Base-by-base conservation (phyloP, 2,113 vertebrate genomes). In the Pterocles orientalis region DNA sequence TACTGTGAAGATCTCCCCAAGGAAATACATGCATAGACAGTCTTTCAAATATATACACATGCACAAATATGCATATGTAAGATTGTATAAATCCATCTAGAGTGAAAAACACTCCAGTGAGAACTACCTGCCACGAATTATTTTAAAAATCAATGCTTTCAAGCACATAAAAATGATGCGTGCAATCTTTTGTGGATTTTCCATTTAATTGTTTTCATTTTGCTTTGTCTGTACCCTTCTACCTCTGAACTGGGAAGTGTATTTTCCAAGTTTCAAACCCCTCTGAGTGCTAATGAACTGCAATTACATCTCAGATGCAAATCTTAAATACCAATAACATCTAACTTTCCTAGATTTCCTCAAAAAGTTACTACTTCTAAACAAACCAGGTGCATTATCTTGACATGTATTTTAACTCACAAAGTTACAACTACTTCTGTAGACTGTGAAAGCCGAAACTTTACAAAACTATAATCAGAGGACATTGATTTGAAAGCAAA, bases 401-500 rank as follows among this genome's bases (percentile, higher is more conserved):
- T 90, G 80, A 95, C 53, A 84, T 6, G 29, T 57, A 94, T 96
- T 95, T 91, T 94, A 97, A 95, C 56, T 93, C 31, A 62, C 34
- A 34, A 78, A 94, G 73, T 86, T 94, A 86, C 65, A 95, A 85
- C 77, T 92, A 92, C 85, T 97, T 86, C 82, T 86, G 48, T 11
- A 68, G 70, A 94, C 58, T 65, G n/a, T 25, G 66, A 80, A 93
- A 93, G 34, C 6, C 57, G 81, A 94, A 94, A 93, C 45, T 91
- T 72, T 71, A 61, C 70, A 94, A 90, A 90, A 92, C 89, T 90
- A 65, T 61, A 90, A 93, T 10, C 73, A 77, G 80, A 94, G 75
- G 70, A 92, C 92, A 96, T 91, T 89, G 90, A 97, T 94, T 93
- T 91, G 92, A 97, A 96, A 97, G 86, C 86, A 96, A 95, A 97